Evolutionary conservation across 2,797 vertebrate species (phyloP), one percentile per base, ranked within the genome.

Genomic region (Thalassophryne amazonica): DNA sequence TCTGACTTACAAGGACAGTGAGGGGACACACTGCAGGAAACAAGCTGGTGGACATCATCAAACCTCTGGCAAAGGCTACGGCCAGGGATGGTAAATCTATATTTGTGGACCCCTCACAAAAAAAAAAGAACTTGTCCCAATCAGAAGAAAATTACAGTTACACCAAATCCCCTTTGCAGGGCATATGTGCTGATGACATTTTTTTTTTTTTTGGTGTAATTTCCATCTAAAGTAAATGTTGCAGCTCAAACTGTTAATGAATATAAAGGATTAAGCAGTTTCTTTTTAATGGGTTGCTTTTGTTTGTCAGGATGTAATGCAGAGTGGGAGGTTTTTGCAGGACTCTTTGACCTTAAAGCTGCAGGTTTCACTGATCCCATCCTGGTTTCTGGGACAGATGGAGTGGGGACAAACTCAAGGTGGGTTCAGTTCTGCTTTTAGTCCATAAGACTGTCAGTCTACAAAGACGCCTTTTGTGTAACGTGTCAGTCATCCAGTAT

Each of bases 341-440:
- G 96, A 2, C 90, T 97, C 18, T 99, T 98, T 80, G 95, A 99
- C 64, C 73, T 99, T 65, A 97, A 93, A 69, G 94, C 92, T 6
- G 95, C 97, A 4, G 95, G 95, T n/a, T 99, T 94, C 54, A 62
- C 71, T 1, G 95, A 99, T 76, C 94, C 97, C 6, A 81, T 99
- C 72, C 88, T 99, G 67, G 96, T 97, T 1, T 94, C 94, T 38
- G 97, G 97, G 48, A 95, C 97, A 0, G 97, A 99, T 6, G 97
- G 97, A 1, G 95, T 99, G 3, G 97, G 97, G 34, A 99, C 97
- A 99, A 99, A 68, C 93, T 99, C 7, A 98, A 96, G 94, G 97
- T 98, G 17, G 43, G 34, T 34, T 23, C 1, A 17, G 1, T 7
- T 40, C 4, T 20, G n/a, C n/a, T n/a, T n/a, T n/a, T n/a, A n/a